phyloP scores from a whole-genome alignment of 2,113 vertebrate species.

The Conger conger region DNA sequence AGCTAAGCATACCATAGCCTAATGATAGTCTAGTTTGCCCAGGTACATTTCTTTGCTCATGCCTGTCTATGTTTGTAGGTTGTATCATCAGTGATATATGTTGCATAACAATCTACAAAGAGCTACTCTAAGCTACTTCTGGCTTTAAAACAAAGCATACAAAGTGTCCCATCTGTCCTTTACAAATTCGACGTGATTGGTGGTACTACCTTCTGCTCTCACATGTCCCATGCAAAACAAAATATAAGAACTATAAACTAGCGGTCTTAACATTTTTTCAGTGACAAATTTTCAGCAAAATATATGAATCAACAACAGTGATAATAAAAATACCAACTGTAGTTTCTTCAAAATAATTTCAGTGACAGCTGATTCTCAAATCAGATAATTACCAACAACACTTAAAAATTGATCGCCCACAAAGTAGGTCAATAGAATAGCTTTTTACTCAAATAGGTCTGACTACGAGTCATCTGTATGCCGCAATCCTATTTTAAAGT shows the following conservation, averaged over 20 bases:
- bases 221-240: neutral
- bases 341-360: too few relatives aligned
- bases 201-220: neutral
- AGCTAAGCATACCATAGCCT: neutral
- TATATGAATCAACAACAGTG: neutral
- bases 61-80: neutral
- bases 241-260: neutral
- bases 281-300: neutral
- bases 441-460: conserved; percentile 11
- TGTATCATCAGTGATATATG: neutral
- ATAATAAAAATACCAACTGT: neutral
- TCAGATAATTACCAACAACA: too few relatives aligned
- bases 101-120: neutral
- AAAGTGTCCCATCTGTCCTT: neutral
- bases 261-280: neutral
- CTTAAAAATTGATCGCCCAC: neutral
- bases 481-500: conserved; percentile 41
- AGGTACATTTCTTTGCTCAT: neutral
- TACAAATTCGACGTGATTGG: neutral
- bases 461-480: conserved; percentile 10
- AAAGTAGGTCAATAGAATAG: neutral
- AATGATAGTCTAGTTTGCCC: neutral
- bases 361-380: too few relatives aligned
- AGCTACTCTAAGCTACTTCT: neutral
- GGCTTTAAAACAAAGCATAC: neutral